Evolutionary conservation across 2,888 invertebrate species (phyloP).

Genomic region (Ashinkailepas kermadecensis): DNA sequence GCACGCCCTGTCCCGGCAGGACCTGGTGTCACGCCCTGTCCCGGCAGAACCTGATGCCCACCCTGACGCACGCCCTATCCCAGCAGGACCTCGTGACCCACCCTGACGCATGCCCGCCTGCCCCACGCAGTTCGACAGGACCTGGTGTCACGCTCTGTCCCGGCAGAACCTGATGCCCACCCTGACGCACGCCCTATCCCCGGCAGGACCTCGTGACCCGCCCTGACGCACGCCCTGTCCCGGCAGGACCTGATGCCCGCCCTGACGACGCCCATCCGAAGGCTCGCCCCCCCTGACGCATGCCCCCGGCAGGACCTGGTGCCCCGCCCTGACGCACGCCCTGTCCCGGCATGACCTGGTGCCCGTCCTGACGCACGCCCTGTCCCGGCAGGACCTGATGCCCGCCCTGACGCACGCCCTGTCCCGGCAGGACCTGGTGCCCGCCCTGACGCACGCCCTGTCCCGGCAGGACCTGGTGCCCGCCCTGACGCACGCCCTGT

Average conservation of each 20-base stretch:
- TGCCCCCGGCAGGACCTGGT: not conserved
- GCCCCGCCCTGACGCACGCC: no score
- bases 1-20: not conserved
- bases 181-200: not conserved
- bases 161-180: no score
- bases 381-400: no score
- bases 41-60: conserved; percentile 67
- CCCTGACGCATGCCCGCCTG: no score
- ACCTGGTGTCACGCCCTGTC: conserved; percentile 24
- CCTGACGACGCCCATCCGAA: not conserved
- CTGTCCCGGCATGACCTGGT: not conserved
- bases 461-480: not conserved
- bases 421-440: not conserved
- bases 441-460: conserved; percentile 36
- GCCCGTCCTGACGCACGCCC: not conserved
- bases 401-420: no score
- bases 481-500: not conserved
- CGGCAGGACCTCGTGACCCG: not conserved
- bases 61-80: not conserved
- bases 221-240: not conserved
- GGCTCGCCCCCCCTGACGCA: no score
- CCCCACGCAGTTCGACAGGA: no score
- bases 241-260: not conserved
- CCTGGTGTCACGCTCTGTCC: no score
- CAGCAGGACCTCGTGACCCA: no score